phyloP scores from a whole-genome alignment of 2,797 vertebrate species.

The Rhinoraja longicauda region DNA sequence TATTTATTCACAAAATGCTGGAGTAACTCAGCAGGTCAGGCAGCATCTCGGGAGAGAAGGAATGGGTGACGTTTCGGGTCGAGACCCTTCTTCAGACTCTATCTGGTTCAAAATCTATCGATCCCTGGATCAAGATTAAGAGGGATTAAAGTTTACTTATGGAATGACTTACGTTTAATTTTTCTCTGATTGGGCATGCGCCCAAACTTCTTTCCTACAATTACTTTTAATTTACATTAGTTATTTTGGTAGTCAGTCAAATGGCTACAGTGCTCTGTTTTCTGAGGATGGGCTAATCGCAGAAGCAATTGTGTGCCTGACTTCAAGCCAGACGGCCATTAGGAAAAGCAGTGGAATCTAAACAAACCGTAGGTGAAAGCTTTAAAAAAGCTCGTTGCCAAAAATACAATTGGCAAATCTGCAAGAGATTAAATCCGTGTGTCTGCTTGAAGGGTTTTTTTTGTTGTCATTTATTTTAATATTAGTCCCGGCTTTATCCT shows the following conservation, averaged over 20 bases:
- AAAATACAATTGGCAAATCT: neutral
- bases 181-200: slow-evolving; percentile 23
- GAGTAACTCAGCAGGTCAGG: no score
- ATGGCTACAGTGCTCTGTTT: neutral
- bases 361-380: neutral
- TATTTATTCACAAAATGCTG: no score
- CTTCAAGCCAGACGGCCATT: neutral
- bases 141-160: neutral
- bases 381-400: neutral
- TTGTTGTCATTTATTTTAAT: neutral
- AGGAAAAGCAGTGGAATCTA: neutral
- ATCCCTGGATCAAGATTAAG: neutral
- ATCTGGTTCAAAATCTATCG: no score
- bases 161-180: neutral
- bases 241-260: neutral
- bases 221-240: slow-evolving; percentile 1
- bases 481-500: neutral
- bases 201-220: slow-evolving; percentile 20
- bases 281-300: neutral
- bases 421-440: neutral
- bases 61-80: no score
- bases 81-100: no score
- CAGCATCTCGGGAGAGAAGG: no score
- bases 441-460: neutral
- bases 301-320: neutral